Evolutionary conservation across 2,888 invertebrate genomes (phyloP).

Genomic region (Lumbricus terrestris): DNA sequence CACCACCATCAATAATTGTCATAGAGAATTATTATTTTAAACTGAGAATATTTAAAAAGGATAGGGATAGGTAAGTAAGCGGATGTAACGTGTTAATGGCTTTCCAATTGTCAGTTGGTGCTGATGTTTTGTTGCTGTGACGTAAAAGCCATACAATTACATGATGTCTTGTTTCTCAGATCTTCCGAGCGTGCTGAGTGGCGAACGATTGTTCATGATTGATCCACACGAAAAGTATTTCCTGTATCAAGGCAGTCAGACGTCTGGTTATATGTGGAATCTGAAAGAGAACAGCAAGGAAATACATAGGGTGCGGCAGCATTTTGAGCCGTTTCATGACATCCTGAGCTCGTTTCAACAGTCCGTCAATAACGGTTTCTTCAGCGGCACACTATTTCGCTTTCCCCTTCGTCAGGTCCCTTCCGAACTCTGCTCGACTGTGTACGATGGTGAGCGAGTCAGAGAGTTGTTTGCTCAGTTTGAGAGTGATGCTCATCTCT

Average conservation of each 20-base stretch:
- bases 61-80: not conserved
- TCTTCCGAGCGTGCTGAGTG: slow-evolving; percentile 48
- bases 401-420: slow-evolving; percentile 46
- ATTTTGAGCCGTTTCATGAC: slow-evolving; percentile 42
- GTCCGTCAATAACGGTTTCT: slow-evolving; percentile 38
- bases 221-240: slow-evolving; percentile 48
- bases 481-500: slow-evolving; percentile 41
- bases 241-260: slow-evolving; percentile 34
- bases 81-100: not conserved
- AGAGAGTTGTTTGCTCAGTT: slow-evolving; percentile 44
- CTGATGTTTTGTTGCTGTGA: not conserved
- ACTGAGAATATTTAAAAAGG: too few species aligned
- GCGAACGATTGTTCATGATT: slow-evolving; percentile 44
- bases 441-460: slow-evolving; percentile 43
- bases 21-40: too few species aligned
- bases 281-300: slow-evolving; percentile 25
- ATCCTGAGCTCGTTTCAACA: slow-evolving; percentile 40
- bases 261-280: slow-evolving; percentile 41
- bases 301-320: slow-evolving; percentile 31
- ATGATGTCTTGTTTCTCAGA: slow-evolving; percentile 42
- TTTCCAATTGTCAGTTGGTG: not conserved
- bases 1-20: too few species aligned
- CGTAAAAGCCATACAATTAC: not conserved
- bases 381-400: slow-evolving; percentile 49
- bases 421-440: slow-evolving; percentile 44